phyloP scores from a whole-genome alignment of 2,113 vertebrate species.

The Perca schrenkii region DNA sequence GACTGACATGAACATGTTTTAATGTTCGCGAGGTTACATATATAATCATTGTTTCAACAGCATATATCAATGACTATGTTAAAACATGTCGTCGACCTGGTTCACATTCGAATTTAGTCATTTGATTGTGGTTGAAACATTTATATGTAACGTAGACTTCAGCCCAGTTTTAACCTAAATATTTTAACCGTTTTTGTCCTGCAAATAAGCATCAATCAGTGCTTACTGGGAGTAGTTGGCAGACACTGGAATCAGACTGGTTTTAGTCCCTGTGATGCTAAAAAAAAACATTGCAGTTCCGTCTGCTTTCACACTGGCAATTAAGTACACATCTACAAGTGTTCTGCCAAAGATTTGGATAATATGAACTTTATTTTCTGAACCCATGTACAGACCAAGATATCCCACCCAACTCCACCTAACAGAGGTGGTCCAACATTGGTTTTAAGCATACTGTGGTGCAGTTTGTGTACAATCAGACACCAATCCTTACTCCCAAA shows the following conservation, averaged over 20 bases:
- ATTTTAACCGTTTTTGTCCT: no score
- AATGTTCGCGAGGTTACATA: background rate
- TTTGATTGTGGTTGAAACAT: background rate
- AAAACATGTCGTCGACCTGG: background rate
- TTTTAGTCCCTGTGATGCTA: background rate
- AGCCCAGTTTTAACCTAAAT: background rate
- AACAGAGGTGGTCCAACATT: background rate
- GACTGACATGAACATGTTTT: background rate
- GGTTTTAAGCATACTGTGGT: background rate
- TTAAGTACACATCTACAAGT: background rate
- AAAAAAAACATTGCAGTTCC: no score
- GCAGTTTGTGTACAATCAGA: background rate
- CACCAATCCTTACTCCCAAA: no score
- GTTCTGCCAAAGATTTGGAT: background rate
- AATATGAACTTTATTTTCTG: background rate
- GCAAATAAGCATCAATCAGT: background rate
- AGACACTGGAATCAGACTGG: constrained; percentile 1
- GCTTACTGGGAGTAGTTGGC: background rate
- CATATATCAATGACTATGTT: background rate
- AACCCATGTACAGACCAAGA: background rate
- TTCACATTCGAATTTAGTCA: background rate
- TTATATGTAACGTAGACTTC: background rate
- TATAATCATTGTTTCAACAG: background rate
- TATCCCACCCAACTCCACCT: background rate
- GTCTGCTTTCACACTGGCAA: background rate